These are phyloP conservation scores for Cassiopea xamachana DNA, from an alignment of 30 jellyfish, hydroid and myxozoan genomes.

Conservation along the genomic window DNA sequence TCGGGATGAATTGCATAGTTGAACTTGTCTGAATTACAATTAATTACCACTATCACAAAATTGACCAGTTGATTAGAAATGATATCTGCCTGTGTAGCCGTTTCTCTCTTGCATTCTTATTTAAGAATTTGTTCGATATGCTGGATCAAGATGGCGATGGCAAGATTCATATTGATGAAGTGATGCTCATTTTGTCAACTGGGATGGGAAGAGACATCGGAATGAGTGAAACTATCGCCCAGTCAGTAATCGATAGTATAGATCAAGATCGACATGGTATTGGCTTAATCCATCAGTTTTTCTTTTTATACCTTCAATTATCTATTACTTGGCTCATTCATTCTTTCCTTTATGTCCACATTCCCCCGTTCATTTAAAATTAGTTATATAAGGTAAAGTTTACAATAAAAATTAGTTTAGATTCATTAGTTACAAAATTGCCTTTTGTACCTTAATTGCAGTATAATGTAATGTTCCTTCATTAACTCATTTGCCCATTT, in stretches of 20 bases:
- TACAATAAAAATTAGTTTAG: not conserved
- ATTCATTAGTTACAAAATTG: not conserved
- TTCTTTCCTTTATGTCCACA: not conserved
- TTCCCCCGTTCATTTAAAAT: not conserved
- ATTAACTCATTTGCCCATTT: not conserved
- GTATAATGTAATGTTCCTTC: not conserved
- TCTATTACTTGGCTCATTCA: not conserved
- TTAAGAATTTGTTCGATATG: conserved; percentile 28
- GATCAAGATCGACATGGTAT: conserved; percentile 35
- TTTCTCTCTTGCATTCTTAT: not conserved
- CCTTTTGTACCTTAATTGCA: not conserved
- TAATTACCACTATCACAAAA: too few relatives aligned
- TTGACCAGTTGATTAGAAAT: too few relatives aligned
- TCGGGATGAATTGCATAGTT: too few relatives aligned
- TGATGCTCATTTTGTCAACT: conserved; percentile 55
- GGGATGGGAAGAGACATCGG: conserved; percentile 66
- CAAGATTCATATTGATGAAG: conserved; percentile 48
- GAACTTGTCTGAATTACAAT: too few relatives aligned
- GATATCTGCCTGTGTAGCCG: not conserved
- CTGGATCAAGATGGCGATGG: conserved; percentile 55
- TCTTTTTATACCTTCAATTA: not conserved
- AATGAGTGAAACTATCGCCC: conserved; percentile 37
- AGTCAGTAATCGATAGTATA: conserved; percentile 17
- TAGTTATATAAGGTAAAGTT: not conserved
- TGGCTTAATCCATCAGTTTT: not conserved